Evolutionary conservation across 2,797 vertebrate genomes (phyloP).

Genomic region (Megaceryle alcyon): DNA sequence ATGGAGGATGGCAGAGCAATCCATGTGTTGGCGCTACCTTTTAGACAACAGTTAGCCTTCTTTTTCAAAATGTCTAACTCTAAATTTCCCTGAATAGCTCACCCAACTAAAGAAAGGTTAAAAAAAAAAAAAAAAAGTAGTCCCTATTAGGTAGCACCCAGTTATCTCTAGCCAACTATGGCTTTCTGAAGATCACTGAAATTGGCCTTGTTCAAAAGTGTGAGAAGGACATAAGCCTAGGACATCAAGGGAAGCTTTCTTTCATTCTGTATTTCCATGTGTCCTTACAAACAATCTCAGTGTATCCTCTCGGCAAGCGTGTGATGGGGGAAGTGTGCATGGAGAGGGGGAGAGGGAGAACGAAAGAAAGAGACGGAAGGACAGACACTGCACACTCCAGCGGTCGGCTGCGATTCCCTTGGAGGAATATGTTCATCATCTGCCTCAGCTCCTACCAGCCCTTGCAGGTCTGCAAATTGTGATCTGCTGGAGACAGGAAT

Average conservation of each 20-base stretch:
- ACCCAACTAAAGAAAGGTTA: not conserved
- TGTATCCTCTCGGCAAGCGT: not conserved
- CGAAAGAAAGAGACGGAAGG: not conserved
- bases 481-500: slow-evolving; percentile 6
- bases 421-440: not conserved
- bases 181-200: not conserved
- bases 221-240: not conserved
- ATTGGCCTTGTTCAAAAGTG: not conserved
- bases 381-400: not conserved
- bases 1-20: not conserved
- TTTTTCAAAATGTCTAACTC: not conserved
- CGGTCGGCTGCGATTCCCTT: not conserved
- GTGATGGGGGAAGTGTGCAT: not conserved
- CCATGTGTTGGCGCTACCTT: not conserved
- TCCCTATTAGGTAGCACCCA: not conserved
- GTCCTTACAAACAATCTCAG: not conserved
- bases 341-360: not conserved
- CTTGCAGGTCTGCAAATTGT: not conserved
- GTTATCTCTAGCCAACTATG: not conserved
- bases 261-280: not conserved
- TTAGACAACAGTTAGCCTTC: not conserved
- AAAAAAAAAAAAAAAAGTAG: not conserved
- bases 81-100: not conserved
- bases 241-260: not conserved
- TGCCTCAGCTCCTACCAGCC: not conserved